Conservation (phyloP, 2,888 invertebrate species). For the Andrena camellia region DNA sequence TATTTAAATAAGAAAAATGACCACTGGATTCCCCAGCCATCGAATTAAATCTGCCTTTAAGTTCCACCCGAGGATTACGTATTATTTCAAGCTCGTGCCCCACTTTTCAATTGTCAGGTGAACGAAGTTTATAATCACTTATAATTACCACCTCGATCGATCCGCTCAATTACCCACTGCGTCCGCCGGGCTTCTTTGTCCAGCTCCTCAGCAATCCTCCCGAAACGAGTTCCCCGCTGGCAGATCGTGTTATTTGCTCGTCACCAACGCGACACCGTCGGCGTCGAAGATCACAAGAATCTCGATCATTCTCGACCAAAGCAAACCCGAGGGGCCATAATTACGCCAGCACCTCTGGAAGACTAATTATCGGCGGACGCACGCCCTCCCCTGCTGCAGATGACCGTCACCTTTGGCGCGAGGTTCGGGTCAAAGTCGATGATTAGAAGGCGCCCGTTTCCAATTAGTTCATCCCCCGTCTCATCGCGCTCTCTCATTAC, state of each 20-base stretch:
- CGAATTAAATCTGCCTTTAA: too few species aligned
- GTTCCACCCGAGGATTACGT: too few species aligned
- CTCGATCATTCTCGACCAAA: conserved; percentile 33
- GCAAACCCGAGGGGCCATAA: conserved; percentile 66
- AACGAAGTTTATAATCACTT: too few species aligned
- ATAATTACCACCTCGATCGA: too few species aligned
- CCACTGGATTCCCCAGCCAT: too few species aligned
- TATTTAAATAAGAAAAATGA: too few species aligned
- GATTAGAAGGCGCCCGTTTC: conserved; percentile 71
- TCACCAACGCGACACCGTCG: conserved; percentile 35
- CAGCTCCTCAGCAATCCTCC: background rate
- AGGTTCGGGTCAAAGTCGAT: conserved; percentile 63
- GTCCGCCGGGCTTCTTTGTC: background rate
- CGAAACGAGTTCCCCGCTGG: background rate
- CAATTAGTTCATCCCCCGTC: conserved; percentile 77
- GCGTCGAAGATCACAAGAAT: conserved; percentile 47
- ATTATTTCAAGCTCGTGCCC: too few species aligned
- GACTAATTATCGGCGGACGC: conserved; percentile 75
- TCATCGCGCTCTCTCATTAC: conserved; percentile 58
- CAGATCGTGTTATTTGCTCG: conserved; percentile 21
- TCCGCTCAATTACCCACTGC: too few species aligned
- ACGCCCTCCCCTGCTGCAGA: conserved; percentile 69
- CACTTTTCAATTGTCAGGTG: too few species aligned
- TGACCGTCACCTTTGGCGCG: conserved; percentile 65
- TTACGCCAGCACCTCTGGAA: conserved; percentile 72